Base-by-base conservation (phyloP, 2,888 invertebrate genomes). In the Halocaridina rubra region DNA sequence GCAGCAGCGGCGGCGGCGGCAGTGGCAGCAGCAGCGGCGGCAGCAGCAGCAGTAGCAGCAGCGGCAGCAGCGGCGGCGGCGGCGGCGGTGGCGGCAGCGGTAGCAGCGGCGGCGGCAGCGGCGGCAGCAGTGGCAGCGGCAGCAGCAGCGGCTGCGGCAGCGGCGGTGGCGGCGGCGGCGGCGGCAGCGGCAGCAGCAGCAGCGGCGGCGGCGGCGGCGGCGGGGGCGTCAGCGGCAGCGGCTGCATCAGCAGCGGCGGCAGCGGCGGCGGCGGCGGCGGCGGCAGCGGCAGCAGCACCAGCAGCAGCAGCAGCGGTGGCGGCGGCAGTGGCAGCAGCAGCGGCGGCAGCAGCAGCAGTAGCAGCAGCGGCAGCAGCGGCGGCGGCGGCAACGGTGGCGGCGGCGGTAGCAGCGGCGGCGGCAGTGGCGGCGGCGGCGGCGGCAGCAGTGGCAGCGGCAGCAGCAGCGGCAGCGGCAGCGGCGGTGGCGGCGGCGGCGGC, bases 141-240 rank as follows among this genome's bases (percentile, higher is more conserved):
- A 2, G 75, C 22, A 1, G 61, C 30, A 69, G 77, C 53, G 22
- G 80, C 72, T 24, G 84, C 24, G 13, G 61, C 59, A 13, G 80
- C 3, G 1, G 59, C 39, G 8, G 80, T 39, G 0, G 77, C 76
- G 22, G 85, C 67, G n/a, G 75, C 46, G 1, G 59, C 33, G 33
- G 30, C 39, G 27, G 75, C 27, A 32, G 67, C 16, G 2, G 79
- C 30, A 22, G 78, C 13, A 10, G 84, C 24, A 16, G 84, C 67
- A 77, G 77, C 75, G 5, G 72, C 16, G 13, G 27, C 30, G 19
- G 81, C n/a, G 5, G 64, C 5, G 4, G 75, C 33, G 3, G 46
- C 24, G 64, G 84, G 0, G 8, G 29, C 3, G 69, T 71, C 39
- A 59, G 59, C 19, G n/a, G 78, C 24, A 24, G 46, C 19, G 10